Percentiles rank a stretch among this genome's conserved stretches.
Evolutionary conservation across 2,888 invertebrate genomes (phyloP).

Genomic region (Apotomis betuletana): DNA sequence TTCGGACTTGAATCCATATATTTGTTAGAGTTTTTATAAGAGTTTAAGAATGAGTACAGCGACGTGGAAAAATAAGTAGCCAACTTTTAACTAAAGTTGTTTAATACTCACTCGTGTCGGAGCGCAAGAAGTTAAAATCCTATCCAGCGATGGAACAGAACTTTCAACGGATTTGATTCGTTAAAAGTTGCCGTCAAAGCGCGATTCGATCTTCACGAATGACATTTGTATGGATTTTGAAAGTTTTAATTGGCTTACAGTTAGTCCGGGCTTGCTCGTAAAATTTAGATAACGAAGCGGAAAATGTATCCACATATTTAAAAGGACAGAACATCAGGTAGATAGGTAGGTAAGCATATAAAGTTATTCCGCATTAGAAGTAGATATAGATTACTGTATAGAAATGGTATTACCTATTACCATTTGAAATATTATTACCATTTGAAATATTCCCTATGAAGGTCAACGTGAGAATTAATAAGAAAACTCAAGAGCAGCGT

Average conservation of each 20-base stretch:
- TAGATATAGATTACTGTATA: too few relatives aligned
- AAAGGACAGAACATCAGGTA: too few relatives aligned
- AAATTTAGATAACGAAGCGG: slow-evolving; percentile 10
- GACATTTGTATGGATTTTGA: slow-evolving; percentile 30
- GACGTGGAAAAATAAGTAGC: slow-evolving; percentile 21
- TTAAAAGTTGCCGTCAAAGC: slow-evolving; percentile 49
- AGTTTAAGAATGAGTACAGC: slow-evolving; percentile 4
- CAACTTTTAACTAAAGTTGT: slow-evolving; percentile 18
- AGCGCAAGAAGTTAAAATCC: slow-evolving; percentile 12
- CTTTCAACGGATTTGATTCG: slow-evolving; percentile 42
- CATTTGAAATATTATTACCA: too few relatives aligned
- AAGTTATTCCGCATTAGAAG: too few relatives aligned
- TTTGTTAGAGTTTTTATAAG: too few relatives aligned
- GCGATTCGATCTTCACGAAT: slow-evolving; percentile 28
- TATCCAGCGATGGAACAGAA: slow-evolving; percentile 2
- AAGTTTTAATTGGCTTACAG: slow-evolving; percentile 43
- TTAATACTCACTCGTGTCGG: not conserved
- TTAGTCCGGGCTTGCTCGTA: slow-evolving; percentile 17
- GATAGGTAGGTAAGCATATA: too few relatives aligned
- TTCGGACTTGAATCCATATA: too few relatives aligned
- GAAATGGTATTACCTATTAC: too few relatives aligned
- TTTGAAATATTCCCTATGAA: too few relatives aligned
- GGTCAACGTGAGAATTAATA: too few relatives aligned
- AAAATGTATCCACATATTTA: not conserved
- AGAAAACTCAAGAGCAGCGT: too few relatives aligned